Percentiles rank a stretch among this genome's conserved stretches.
These are phyloP conservation scores for Diglossa brunneiventris DNA, from an alignment of 2,113 vertebrate species.

Conservation along the genomic window DNA sequence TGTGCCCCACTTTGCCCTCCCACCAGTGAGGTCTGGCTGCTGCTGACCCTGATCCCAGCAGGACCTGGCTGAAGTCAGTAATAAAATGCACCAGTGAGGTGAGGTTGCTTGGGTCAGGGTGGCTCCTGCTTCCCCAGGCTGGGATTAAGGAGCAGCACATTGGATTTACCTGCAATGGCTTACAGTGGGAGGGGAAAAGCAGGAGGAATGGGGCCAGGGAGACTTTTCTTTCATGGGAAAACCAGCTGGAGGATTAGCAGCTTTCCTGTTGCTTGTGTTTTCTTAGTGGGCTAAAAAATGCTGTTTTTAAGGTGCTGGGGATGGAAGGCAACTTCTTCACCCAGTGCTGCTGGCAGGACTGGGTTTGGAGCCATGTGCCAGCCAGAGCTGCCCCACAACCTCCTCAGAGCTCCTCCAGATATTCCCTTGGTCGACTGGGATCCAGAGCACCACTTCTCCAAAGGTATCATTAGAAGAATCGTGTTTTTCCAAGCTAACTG, in stretches of 20 bases:
- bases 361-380: not conserved
- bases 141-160: slow-evolving; percentile 2
- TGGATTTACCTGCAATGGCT: not conserved
- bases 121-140: not conserved
- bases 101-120: not conserved
- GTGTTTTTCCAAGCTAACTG: slow-evolving; percentile 63
- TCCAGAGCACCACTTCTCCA: not conserved
- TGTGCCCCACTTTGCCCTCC: slow-evolving; percentile 30
- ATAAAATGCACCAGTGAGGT: not conserved
- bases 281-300: not conserved
- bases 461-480: slow-evolving; percentile 58
- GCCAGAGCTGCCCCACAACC: not conserved
- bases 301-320: fast-evolving
- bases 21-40: fast-evolving
- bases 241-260: not conserved
- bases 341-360: not conserved
- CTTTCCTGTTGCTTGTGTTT: not conserved
- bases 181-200: not conserved
- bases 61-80: not conserved
- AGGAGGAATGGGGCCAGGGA: not conserved
- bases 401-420: not conserved
- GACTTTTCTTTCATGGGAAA: not conserved
- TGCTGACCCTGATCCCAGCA: not conserved
- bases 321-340: not conserved
- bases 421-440: not conserved